phyloP scores from a whole-genome alignment of 2,797 vertebrate genomes.

The Crossoptilon crossoptilon region DNA sequence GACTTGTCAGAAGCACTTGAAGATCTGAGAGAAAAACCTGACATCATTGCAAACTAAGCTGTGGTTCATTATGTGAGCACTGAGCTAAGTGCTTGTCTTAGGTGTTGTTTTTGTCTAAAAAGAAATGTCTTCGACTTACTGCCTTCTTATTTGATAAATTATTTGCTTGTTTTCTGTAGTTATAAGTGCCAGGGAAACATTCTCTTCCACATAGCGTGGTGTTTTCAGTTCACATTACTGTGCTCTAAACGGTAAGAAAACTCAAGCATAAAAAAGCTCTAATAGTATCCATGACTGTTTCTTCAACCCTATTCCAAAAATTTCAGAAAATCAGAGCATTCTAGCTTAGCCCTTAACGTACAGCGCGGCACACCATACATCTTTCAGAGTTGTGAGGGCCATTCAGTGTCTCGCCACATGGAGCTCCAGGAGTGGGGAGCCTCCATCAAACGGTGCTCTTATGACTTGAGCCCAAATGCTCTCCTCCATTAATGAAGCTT shows the following conservation, averaged over 20 bases:
- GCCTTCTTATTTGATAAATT: background rate
- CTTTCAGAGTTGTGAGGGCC: background rate
- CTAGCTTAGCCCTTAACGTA: background rate
- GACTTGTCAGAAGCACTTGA: background rate
- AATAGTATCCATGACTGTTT: background rate
- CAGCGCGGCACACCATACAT: background rate
- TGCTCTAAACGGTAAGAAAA: background rate
- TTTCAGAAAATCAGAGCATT: background rate
- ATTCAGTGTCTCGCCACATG: background rate
- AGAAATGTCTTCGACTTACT: background rate
- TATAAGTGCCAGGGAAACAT: background rate
- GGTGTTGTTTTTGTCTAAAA: background rate
- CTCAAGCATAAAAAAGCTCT: background rate
- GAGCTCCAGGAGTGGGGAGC: background rate
- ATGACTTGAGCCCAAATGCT: background rate
- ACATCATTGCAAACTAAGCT: background rate
- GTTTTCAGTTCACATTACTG: background rate
- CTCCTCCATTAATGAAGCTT: background rate
- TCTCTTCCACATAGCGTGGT: background rate
- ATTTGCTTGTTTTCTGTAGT: constrained; percentile 28
- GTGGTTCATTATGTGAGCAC: background rate
- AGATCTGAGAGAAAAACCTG: background rate
- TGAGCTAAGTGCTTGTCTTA: background rate
- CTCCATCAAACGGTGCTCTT: background rate
- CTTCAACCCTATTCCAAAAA: background rate